A percentile compares a stretch with the other conserved stretches of the same genome.
phyloP scores from a whole-genome alignment of 2,888 invertebrate genomes.

The Globia sparganii region DNA sequence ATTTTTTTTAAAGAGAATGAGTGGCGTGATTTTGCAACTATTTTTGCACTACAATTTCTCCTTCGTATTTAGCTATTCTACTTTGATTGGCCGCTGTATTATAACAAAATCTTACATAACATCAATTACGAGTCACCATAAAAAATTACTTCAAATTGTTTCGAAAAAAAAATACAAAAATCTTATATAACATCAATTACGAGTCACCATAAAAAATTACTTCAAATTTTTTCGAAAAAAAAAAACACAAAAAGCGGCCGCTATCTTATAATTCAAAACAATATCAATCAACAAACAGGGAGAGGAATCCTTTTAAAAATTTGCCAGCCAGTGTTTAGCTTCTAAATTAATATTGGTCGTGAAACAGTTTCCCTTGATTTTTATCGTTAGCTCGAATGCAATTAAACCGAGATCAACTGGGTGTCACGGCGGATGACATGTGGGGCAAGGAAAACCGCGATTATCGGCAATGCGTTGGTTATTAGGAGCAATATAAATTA shows the following conservation, averaged over 20 bases:
- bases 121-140: background rate
- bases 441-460: constrained; percentile 67
- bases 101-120: background rate
- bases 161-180: background rate
- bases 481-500: background rate
- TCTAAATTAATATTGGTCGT: constrained; percentile 48
- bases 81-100: too few relatives aligned
- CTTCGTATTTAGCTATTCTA: background rate
- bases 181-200: too few relatives aligned
- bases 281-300: constrained; percentile 8
- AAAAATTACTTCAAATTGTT: background rate
- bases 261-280: constrained; percentile 16
- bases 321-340: constrained; percentile 40
- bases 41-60: background rate
- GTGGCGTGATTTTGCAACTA: background rate
- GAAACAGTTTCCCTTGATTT: constrained; percentile 57
- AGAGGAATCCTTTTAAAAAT: constrained; percentile 58
- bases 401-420: constrained; percentile 77
- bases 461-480: background rate
- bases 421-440: constrained; percentile 68
- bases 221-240: background rate
- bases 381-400: constrained; percentile 74
- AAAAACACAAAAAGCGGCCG: background rate
- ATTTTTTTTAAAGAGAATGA: background rate
- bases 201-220: background rate